A percentile compares a stretch with the other conserved stretches of the same genome.
phyloP scores from a whole-genome alignment of 2,888 invertebrate genomes.

The Drosophila phalerata region DNA sequence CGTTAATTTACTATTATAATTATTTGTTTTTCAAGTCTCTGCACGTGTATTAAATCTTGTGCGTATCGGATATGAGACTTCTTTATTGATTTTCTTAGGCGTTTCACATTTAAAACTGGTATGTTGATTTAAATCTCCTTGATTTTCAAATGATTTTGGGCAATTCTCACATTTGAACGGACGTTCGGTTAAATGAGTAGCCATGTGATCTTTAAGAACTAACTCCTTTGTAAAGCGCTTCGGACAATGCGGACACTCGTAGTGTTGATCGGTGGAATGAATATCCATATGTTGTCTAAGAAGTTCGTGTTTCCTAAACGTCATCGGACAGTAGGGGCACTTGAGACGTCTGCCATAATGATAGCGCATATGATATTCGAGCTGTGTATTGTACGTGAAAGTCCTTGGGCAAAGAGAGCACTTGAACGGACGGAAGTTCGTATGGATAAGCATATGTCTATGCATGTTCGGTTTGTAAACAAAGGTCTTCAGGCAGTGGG shows the following conservation, averaged over 20 bases:
- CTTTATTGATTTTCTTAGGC: too few species aligned
- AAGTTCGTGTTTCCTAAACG: background rate
- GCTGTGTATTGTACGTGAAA: background rate
- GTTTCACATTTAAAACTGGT: background rate
- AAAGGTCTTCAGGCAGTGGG: constrained; percentile 8
- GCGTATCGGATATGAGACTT: background rate
- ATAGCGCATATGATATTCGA: background rate
- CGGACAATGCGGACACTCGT: background rate
- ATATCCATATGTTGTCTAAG: background rate
- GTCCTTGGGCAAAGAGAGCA: background rate
- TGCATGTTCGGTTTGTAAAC: background rate
- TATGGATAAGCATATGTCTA: background rate
- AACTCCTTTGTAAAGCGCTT: background rate
- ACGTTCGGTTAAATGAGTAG: background rate
- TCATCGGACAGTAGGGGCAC: background rate
- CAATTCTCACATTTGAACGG: background rate
- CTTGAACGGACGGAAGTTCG: background rate
- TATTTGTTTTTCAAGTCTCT: background rate
- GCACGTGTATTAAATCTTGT: background rate
- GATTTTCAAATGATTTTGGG: background rate
- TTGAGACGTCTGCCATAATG: background rate
- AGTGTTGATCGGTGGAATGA: background rate
- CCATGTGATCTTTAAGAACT: background rate
- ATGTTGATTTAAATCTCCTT: background rate
- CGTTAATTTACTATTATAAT: too few species aligned